Evolutionary conservation across 2,113 vertebrate genomes (phyloP), one percentile per base, ranked within the genome.

Genomic region (Lagopus muta): DNA sequence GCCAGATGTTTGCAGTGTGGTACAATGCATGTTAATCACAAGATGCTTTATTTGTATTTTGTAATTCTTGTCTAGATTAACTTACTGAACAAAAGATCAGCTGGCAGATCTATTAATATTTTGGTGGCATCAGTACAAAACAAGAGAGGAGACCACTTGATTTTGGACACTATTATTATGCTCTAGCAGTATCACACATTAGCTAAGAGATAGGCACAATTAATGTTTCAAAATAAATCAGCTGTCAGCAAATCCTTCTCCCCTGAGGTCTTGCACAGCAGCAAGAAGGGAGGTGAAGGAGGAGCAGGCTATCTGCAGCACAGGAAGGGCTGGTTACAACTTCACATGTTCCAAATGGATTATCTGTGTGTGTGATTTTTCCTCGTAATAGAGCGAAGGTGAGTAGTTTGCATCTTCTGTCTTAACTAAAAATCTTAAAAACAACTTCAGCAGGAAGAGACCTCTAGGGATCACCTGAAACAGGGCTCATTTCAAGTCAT

Each of bases 251-350:
- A 72, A 1, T 3, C 17, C 66, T 60, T 24, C 10, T 72, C 28
- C 65, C 65, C 27, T 2, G 69, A 38, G 42, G 30, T n/a, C 11
- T 30, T 25, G 38, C 72, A 20, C 13, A 78, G 77, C 66, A 69
- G 70, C 82, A 20, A 10, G 3, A 34, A 45, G 50, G 82, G 80
- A 64, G 57, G 0, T n/a, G n/a, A n/a, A n/a, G 76, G 57, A 87
- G 40, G 11, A 47, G 58, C 65, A 2, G 1, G 0, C 19, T 19
- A 43, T 8, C 13, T 0, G 0, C 57, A 45, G 69, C 43, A 55
- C 21, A 25, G 32, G 6, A 20, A 3, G 48, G 47, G 54, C 69
- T 8, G 36, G 40, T 24, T 50, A 34, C 75, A 83, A 50, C 67
- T 6, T 74, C 71, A 36, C 9, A 34, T 1, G 1, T 36, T 24